phyloP scores from a whole-genome alignment of 2,888 invertebrate species.

The Lamellibrachia columna region DNA sequence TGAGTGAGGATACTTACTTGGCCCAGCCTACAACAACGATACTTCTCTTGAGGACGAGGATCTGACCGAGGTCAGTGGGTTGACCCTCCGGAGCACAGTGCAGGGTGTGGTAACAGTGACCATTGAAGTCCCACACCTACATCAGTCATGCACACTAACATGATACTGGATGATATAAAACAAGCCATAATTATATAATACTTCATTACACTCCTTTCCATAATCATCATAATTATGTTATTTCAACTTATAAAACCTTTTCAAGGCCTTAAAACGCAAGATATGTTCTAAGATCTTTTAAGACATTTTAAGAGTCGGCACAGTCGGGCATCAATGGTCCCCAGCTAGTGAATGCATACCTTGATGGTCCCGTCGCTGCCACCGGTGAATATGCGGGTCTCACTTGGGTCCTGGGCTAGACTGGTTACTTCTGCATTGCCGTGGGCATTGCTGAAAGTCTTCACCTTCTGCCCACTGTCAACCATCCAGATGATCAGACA shows the following conservation, averaged over 20 bases:
- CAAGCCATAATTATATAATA: no score
- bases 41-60: constrained; percentile 61
- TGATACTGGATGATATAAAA: no score
- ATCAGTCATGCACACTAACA: not conserved
- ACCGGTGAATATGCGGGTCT: constrained; percentile 61
- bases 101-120: constrained; percentile 63
- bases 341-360: constrained; percentile 44
- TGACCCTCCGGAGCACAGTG: constrained; percentile 59
- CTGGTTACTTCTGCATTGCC: constrained; percentile 63
- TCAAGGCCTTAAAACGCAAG: no score
- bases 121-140: constrained; percentile 66
- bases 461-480: constrained; percentile 66
- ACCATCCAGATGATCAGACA: constrained; percentile 64
- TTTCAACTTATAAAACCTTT: no score
- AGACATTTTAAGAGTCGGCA: not conserved
- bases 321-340: not conserved
- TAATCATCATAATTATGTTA: no score
- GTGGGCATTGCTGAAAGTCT: constrained; percentile 60
- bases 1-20: constrained; percentile 51
- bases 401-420: constrained; percentile 60
- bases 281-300: no score
- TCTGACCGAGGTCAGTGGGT: constrained; percentile 63
- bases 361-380: constrained; percentile 65
- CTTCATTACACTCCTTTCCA: no score
- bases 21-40: constrained; percentile 64